phyloP scores from a whole-genome alignment of 23 tunicate genomes.

The Trididemnum miniatum region DNA sequence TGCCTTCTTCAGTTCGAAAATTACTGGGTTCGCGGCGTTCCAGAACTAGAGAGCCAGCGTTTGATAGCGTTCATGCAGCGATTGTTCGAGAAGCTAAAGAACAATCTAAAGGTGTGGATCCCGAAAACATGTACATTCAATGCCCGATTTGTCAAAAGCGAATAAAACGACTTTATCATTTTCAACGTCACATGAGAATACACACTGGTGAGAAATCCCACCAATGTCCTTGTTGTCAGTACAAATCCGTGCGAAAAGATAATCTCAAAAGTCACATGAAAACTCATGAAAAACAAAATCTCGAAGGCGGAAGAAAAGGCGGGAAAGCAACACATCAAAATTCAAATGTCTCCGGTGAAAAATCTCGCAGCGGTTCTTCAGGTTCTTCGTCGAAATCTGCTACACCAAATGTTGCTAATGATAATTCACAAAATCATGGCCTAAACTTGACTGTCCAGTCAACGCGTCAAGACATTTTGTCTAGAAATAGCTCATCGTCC shows the following conservation, averaged over 20 bases:
- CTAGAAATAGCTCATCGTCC: too few relatives aligned
- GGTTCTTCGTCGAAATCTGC: not conserved
- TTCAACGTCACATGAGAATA: constrained; percentile 99
- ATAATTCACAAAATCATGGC: too few relatives aligned
- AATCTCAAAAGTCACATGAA: constrained; percentile 98
- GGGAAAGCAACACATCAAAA: constrained; percentile 19
- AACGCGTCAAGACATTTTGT: too few relatives aligned
- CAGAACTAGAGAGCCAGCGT: constrained; percentile 47
- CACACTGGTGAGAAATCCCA: constrained; percentile 99
- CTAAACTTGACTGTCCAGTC: too few relatives aligned
- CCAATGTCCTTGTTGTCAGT: constrained; percentile 95
- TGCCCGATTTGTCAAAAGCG: constrained; percentile 99
- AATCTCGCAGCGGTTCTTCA: not conserved
- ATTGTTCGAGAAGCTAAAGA: constrained; percentile 95
- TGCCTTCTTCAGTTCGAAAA: constrained; percentile 8
- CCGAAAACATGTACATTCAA: constrained; percentile 99
- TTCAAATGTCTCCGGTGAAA: not conserved
- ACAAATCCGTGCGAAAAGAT: constrained; percentile 98
- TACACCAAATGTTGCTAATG: too few relatives aligned
- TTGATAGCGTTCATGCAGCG: constrained; percentile 84
- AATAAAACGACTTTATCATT: constrained; percentile 97
- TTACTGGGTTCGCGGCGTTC: constrained; percentile 9
- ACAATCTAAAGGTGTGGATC: constrained; percentile 91
- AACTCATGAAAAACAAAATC: constrained; percentile 91
- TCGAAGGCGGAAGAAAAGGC: constrained; percentile 53